Conservation (phyloP, 2,113 vertebrate species). For the Dipodomys merriami region DNA sequence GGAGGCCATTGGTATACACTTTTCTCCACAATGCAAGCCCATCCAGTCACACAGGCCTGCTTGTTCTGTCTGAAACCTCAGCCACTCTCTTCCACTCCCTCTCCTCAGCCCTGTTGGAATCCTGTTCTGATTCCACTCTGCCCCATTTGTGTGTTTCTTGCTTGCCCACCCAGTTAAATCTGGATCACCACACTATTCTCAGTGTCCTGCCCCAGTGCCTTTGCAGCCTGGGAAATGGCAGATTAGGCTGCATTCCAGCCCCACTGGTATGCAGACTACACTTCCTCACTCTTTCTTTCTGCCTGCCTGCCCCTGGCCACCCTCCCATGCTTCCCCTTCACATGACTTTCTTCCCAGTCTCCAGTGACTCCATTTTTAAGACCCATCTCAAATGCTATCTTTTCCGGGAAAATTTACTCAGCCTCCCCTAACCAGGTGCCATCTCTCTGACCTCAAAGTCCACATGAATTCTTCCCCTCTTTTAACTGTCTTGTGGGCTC, state of each 20-base stretch:
- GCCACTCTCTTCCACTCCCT: not conserved
- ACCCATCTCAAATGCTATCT: not conserved
- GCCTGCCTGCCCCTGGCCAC: not conserved
- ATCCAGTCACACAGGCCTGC: not conserved
- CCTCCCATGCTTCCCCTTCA: not conserved
- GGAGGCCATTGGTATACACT: not conserved
- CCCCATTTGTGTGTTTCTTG: not conserved
- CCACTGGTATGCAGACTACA: no score
- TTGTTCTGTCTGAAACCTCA: not conserved
- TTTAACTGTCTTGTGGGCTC: not conserved
- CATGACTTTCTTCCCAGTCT: not conserved
- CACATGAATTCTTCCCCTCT: not conserved
- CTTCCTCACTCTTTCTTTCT: no score
- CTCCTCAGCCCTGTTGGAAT: not conserved
- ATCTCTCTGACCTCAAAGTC: not conserved
- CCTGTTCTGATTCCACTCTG: not conserved
- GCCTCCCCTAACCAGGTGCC: not conserved
- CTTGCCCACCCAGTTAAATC: not conserved
- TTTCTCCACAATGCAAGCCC: not conserved
- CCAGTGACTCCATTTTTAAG: constrained; percentile 15
- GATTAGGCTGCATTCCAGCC: no score
- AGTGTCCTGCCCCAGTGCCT: no score
- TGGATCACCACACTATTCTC: not conserved
- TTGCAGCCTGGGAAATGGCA: no score
- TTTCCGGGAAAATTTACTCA: not conserved